Conservation (phyloP, 2,113 vertebrate species). For the Lutjanus erythropterus region DNA sequence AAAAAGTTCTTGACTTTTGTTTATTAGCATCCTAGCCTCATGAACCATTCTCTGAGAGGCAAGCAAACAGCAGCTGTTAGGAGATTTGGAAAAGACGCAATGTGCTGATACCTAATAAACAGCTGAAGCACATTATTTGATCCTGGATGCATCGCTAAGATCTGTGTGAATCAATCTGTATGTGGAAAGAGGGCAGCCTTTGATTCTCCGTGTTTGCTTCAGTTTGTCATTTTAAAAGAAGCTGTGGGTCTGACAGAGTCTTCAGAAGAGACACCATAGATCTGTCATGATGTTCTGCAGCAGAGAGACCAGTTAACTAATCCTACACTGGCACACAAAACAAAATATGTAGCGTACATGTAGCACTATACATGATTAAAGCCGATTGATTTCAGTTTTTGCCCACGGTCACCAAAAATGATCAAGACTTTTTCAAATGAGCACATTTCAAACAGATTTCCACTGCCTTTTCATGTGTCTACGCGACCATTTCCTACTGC, state of each 20-base stretch:
- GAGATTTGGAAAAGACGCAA: constrained; percentile 15
- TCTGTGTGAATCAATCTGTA: too few relatives aligned
- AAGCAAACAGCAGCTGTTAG: constrained; percentile 24
- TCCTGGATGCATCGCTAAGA: neutral
- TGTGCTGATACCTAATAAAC: neutral
- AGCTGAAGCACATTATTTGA: neutral
- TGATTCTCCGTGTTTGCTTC: neutral
- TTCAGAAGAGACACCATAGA: neutral
- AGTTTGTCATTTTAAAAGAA: constrained; percentile 22
- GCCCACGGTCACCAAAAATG: neutral
- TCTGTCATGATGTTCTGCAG: neutral
- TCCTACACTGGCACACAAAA: neutral
- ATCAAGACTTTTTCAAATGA: neutral
- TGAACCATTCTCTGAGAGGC: neutral
- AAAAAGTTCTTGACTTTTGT: constrained; percentile 14
- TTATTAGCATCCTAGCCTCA: neutral
- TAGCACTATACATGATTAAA: neutral
- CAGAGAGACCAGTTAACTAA: neutral
- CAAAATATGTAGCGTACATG: neutral
- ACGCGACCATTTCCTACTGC: neutral
- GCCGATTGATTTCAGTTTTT: neutral
- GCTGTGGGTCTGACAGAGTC: neutral
- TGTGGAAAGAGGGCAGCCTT: neutral
- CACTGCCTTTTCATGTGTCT: neutral
- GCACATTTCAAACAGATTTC: neutral